Conservation (phyloP, 1,140 invertebrate species). For the Cydia pomonella region DNA sequence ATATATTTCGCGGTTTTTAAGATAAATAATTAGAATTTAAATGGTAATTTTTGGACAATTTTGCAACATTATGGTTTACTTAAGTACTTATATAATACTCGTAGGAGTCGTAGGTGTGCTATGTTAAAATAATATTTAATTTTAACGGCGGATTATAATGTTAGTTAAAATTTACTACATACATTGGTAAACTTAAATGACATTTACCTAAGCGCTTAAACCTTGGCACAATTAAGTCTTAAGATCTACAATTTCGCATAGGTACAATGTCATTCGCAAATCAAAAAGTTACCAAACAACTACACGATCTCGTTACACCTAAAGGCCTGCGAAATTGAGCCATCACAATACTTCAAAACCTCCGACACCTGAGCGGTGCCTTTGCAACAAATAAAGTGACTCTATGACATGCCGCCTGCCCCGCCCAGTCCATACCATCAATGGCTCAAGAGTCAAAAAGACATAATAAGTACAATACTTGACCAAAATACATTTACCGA, state of each 20-base stretch:
- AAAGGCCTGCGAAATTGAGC: constrained; percentile 13
- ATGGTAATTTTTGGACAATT: too few relatives aligned
- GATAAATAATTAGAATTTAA: too few relatives aligned
- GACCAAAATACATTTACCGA: neutral
- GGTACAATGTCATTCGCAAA: constrained; percentile 4
- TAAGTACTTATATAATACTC: too few relatives aligned
- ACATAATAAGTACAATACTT: constrained; percentile 15
- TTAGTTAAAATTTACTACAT: too few relatives aligned
- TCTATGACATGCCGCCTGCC: neutral
- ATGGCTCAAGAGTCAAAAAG: neutral
- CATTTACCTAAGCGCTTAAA: too few relatives aligned
- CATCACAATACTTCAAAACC: constrained; percentile 27
- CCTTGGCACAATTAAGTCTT: neutral
- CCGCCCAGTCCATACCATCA: constrained; percentile 1
- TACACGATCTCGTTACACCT: constrained; percentile 1
- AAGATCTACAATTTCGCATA: neutral
- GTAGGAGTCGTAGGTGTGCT: too few relatives aligned
- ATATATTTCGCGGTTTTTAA: too few relatives aligned
- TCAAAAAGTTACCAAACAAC: constrained; percentile 15
- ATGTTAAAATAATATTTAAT: too few relatives aligned
- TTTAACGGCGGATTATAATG: too few relatives aligned
- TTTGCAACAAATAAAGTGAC: neutral
- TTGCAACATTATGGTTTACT: too few relatives aligned
- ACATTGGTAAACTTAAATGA: too few relatives aligned
- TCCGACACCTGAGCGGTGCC: constrained; percentile 20